These are phyloP conservation scores for Meloidogyne chitwoodi DNA, from an alignment of 1,140 invertebrate genomes.

Conservation along the genomic window DNA sequence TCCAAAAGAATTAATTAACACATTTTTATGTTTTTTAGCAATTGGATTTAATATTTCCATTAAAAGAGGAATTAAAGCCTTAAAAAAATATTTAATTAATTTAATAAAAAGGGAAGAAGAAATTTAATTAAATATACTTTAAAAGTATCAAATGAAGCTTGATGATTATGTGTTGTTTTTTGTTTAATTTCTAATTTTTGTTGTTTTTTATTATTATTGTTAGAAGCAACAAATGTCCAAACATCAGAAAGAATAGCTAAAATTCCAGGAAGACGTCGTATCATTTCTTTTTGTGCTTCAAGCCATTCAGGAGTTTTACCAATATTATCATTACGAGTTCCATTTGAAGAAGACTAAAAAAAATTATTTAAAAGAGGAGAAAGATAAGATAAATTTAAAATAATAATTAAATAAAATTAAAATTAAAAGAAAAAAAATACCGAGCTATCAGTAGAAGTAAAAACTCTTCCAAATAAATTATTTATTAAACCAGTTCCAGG, in stretches of 20 bases:
- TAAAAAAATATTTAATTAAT: constrained; percentile 24
- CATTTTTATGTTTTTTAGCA: constrained; percentile 76
- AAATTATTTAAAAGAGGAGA: constrained; percentile 12
- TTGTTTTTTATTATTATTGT: background rate
- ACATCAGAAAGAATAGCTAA: constrained; percentile 42
- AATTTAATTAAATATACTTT: no score
- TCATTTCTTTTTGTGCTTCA: constrained; percentile 37
- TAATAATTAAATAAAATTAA: background rate
- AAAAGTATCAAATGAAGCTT: background rate
- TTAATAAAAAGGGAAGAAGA: constrained; percentile 12
- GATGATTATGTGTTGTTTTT: background rate
- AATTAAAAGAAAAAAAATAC: background rate
- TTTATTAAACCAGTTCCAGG: constrained; percentile 67
- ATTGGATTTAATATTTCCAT: constrained; percentile 81
- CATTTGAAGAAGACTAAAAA: constrained; percentile 16
- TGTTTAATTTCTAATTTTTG: background rate
- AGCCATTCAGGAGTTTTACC: constrained; percentile 29
- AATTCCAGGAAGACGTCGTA: constrained; percentile 40
- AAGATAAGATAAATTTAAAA: background rate
- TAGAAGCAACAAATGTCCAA: constrained; percentile 35
- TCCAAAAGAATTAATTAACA: constrained; percentile 78
- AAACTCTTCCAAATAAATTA: constrained; percentile 66
- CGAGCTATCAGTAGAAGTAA: constrained; percentile 30
- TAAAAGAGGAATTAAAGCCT: constrained; percentile 66
- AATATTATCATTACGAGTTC: background rate